Evolutionary conservation across 2,888 invertebrate species (phyloP).

Genomic region (Myopa tessellatipennis): DNA sequence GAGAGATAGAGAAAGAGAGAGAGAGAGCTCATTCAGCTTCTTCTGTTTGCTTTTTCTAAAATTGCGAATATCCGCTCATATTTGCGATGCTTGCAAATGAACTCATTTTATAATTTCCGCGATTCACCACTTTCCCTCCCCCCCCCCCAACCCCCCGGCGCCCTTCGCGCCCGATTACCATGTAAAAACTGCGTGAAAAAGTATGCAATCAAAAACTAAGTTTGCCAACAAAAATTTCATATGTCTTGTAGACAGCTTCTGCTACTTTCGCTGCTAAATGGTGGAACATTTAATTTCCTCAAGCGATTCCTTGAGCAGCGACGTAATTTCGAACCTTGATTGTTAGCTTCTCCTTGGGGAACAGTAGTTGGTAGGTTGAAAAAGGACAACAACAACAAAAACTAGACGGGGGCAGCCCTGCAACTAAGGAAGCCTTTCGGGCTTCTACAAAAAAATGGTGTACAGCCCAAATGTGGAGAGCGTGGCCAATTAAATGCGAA

Average conservation of each 20-base stretch:
- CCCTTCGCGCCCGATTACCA: too few species aligned
- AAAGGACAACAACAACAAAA: too few species aligned
- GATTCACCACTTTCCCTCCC: neutral
- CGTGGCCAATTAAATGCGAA: too few species aligned
- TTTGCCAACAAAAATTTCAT: slow-evolving; percentile 51
- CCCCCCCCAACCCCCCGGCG: neutral
- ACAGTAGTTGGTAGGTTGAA: neutral
- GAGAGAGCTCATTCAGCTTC: neutral
- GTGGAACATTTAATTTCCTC: slow-evolving; percentile 60
- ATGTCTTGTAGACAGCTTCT: slow-evolving; percentile 53
- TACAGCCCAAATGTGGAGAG: too few species aligned
- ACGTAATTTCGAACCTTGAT: neutral
- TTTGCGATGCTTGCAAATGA: slow-evolving; percentile 4
- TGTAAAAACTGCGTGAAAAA: too few species aligned
- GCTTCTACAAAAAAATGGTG: too few species aligned
- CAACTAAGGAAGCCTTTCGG: too few species aligned
- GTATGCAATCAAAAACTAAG: too few species aligned
- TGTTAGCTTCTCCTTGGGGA: too few species aligned
- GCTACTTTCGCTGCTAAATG: slow-evolving; percentile 34
- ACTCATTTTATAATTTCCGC: neutral
- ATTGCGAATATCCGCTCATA: neutral
- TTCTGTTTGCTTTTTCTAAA: neutral
- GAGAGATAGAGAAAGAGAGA: neutral
- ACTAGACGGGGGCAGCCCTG: too few species aligned
- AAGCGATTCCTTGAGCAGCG: slow-evolving; percentile 59